Evolutionary conservation across 2,888 invertebrate species (phyloP).

Genomic region (Thecophora atra): DNA sequence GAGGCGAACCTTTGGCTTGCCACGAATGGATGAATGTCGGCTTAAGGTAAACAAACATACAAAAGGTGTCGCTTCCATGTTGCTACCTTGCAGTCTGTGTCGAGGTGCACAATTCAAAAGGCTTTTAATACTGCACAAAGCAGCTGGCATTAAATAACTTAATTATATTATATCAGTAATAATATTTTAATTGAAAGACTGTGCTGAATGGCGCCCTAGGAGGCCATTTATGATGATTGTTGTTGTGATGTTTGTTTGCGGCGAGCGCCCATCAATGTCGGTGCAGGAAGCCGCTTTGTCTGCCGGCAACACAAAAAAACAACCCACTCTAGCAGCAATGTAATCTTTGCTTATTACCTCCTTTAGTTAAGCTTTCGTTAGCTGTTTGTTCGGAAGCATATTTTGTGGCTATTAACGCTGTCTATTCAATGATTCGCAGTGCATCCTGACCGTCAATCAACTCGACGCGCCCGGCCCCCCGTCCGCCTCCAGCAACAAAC

Average conservation of each 20-base stretch:
- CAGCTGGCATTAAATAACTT: constrained; percentile 18
- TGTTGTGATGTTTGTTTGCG: neutral
- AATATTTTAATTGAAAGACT: constrained; percentile 17
- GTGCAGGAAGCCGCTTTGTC: neutral
- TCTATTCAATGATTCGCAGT: constrained; percentile 5
- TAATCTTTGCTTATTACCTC: constrained; percentile 17
- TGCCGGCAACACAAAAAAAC: neutral
- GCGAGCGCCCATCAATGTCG: neutral
- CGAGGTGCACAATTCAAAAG: neutral
- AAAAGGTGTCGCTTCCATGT: constrained; percentile 13
- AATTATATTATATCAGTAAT: constrained; percentile 18
- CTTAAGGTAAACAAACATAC: neutral
- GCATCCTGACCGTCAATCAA: constrained; percentile 22
- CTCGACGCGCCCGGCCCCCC: neutral
- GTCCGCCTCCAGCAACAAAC: constrained; percentile 4
- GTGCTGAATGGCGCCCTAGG: neutral
- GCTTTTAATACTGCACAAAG: neutral
- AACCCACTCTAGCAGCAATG: neutral
- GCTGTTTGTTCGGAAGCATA: neutral
- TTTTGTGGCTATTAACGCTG: constrained; percentile 16
- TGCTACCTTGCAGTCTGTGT: constrained; percentile 11
- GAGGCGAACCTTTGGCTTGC: constrained; percentile 3
- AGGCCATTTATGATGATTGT: neutral
- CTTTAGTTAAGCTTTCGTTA: neutral
- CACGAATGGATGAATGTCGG: neutral